These are phyloP conservation scores for Acestrorhynchus altus DNA, from an alignment of 2,797 vertebrate genomes.

Conservation along the genomic window DNA sequence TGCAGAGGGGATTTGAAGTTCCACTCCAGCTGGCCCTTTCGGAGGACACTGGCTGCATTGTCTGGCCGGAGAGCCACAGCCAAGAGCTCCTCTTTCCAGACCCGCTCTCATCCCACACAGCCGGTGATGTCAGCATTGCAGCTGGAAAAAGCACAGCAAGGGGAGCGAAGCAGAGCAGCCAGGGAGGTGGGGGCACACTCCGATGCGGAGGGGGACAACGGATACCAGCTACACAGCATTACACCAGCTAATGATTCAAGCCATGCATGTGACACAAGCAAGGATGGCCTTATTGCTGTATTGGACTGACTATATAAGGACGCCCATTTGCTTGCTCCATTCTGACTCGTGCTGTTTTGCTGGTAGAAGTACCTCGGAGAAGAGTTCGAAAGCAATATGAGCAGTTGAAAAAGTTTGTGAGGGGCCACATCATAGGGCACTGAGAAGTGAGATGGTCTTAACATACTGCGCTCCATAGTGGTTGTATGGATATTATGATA, in stretches of 20 bases:
- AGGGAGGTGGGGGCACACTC: conserved; percentile 8
- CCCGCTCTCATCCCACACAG: conserved; percentile 55
- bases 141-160: conserved; percentile 36
- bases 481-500: too few relatives aligned
- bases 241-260: conserved; percentile 18
- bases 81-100: conserved; percentile 59
- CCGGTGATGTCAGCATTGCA: conserved; percentile 58
- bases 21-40: conserved; percentile 65
- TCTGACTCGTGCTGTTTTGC: too few relatives aligned
- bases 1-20: conserved; percentile 60
- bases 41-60: conserved; percentile 68
- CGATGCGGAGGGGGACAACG: conserved; percentile 28
- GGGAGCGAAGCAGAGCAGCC: conserved; percentile 1
- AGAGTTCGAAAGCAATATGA: too few relatives aligned
- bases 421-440: too few relatives aligned
- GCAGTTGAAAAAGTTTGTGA: too few relatives aligned
- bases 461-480: too few relatives aligned
- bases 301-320: too few relatives aligned
- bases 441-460: too few relatives aligned
- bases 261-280: too few relatives aligned
- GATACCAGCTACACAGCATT: neutral
- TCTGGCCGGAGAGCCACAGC: conserved; percentile 58
- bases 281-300: too few relatives aligned
- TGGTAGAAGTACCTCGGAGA: too few relatives aligned
- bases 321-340: too few relatives aligned